A percentile compares a stretch with the other conserved stretches of the same genome.
Conservation (phyloP, 2,888 invertebrate genomes). For the Onchidella celtica region DNA sequence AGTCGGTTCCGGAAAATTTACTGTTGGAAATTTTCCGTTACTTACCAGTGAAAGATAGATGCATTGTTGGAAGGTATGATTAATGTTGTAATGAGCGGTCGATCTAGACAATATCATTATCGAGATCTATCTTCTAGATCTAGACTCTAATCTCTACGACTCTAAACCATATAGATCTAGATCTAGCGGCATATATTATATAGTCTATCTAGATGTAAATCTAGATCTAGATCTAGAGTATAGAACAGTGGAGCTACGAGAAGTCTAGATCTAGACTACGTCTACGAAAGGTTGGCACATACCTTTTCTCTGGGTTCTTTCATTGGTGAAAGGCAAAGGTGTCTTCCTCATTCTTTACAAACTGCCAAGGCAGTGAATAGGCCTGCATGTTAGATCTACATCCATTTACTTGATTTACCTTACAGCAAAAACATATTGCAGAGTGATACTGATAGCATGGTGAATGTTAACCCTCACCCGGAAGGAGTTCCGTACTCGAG, state of each 20-base stretch:
- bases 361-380: too few species aligned
- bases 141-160: neutral
- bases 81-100: too few species aligned
- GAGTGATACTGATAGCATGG: neutral
- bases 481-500: too few species aligned
- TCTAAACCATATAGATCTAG: neutral
- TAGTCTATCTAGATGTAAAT: neutral
- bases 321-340: too few species aligned
- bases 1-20: conserved; percentile 65
- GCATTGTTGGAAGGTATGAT: conserved; percentile 70
- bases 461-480: too few species aligned
- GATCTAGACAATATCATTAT: too few species aligned
- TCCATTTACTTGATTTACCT: too few species aligned
- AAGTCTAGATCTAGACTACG: neutral
- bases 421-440: too few species aligned
- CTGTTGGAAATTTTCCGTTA: conserved; percentile 67
- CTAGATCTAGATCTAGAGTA: neutral
- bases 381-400: too few species aligned
- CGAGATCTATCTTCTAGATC: neutral
- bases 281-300: neutral
- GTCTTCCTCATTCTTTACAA: too few species aligned
- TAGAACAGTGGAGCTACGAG: neutral
- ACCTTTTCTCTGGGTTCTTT: too few species aligned
- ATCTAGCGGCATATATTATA: neutral
- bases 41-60: conserved; percentile 69